phyloP scores from a whole-genome alignment of 2,888 invertebrate species.

The Cremastinae sp. region DNA sequence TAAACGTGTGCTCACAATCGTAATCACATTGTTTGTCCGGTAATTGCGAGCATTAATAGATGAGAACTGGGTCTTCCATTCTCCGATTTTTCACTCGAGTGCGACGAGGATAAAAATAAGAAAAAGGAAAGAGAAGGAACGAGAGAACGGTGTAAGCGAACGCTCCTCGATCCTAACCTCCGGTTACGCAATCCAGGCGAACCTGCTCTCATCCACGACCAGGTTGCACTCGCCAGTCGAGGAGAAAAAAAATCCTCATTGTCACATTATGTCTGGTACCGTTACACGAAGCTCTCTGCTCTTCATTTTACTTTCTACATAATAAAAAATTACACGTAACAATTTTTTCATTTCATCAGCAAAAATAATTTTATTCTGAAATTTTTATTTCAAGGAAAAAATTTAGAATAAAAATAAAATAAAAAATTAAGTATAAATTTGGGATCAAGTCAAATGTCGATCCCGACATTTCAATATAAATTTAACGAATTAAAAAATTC shows the following conservation, averaged over 20 bases:
- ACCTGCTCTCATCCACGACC: not conserved
- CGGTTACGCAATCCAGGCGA: slow-evolving; percentile 13
- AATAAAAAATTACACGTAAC: too few relatives aligned
- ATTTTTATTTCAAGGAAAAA: too few relatives aligned
- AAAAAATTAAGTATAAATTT: too few relatives aligned
- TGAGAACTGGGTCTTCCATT: slow-evolving; percentile 74
- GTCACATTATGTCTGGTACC: slow-evolving; percentile 3
- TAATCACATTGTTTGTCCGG: slow-evolving; percentile 75
- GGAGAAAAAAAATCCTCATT: slow-evolving; percentile 31
- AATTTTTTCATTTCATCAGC: too few relatives aligned
- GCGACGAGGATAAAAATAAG: slow-evolving; percentile 22
- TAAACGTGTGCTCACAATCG: slow-evolving; percentile 42
- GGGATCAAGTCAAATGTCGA: too few relatives aligned
- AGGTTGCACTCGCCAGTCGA: not conserved
- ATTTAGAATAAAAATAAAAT: not conserved
- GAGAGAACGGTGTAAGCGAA: not conserved
- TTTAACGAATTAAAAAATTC: too few relatives aligned
- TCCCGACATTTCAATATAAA: too few relatives aligned
- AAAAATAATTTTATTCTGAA: too few relatives aligned
- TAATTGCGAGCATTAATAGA: slow-evolving; percentile 76
- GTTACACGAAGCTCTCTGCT: too few relatives aligned
- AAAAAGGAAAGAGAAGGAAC: slow-evolving; percentile 22
- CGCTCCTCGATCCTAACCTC: not conserved
- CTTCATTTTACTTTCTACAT: not conserved
- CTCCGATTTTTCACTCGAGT: slow-evolving; percentile 44